Evolutionary conservation across 2,113 vertebrate genomes (phyloP), one percentile per base, ranked within the genome.

Genomic region (Callocephalon fimbriatum): DNA sequence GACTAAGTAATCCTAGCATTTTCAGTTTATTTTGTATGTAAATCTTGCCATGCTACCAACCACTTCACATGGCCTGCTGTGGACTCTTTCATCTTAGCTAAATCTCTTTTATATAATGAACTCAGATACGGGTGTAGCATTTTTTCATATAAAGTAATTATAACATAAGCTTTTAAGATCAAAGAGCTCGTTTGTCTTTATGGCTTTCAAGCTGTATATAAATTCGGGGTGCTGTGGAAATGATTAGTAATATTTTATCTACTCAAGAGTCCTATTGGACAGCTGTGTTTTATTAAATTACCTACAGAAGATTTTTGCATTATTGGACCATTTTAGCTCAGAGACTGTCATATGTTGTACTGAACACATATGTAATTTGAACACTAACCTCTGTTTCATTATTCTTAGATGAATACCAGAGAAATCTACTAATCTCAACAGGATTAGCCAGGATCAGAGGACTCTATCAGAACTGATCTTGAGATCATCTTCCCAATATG

Each of bases 121-220:
- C 73, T 75, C 35, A 4, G 65, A 81, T 93, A 89, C 16, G 68
- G 27, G 6, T 81, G 59, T 85, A 94, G 47, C 51, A 72, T 40
- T 89, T 95, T 86, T 87, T 79, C 59, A 35, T 94, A 63, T 88
- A 90, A 92, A 92, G 42, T 83, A 61, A 78, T 96, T 84, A 71
- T 70, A 73, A 7, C 75, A 45, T 50, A 80, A 88, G 72, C 75
- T 83, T 86, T 94, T 93, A 51, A 67, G 59, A 88, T 96, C 92
- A 86, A 94, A 94, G 72, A 51, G 27, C 42, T 84, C 68, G 72
- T 92, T 96, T 93, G 29, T 84, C 54, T 80, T 80, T 80, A 56
- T 56, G 86, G 20, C 54, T 83, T 47, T 74, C 71, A 93, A 90
- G n/a, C 79, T 67, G 13, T 77, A 37, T 79, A 50, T 92, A 90